Evolutionary conservation across 2,113 vertebrate species (phyloP), one percentile per base, ranked within the genome.

Genomic region (Dicrurus megarhynchus): DNA sequence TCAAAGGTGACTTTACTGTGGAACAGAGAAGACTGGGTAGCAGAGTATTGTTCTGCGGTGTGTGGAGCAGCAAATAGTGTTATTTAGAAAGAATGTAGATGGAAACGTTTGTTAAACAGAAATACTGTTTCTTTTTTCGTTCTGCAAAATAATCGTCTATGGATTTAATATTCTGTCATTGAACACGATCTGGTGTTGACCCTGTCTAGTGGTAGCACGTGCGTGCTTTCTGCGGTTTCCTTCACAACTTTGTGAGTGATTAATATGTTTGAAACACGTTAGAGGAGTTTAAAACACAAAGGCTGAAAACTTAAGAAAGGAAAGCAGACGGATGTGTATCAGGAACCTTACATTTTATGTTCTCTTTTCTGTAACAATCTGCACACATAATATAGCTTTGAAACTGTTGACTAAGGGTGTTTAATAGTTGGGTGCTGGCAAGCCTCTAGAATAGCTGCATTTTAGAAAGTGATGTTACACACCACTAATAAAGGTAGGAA

Each of bases 201-300:
- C 35, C 5, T 47, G 5, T 19, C 2, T 37, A 9, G 9, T 13
- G 24, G 27, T 27, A 44, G 39, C 41, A 13, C 1, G 0, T 16
- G 16, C 22, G 27, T 32, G 11, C 24, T 28, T 41, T 60, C 19
- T 27, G 12, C 49, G 42, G 16, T 88, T 64, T 71, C 32, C 37
- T 35, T 67, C 6, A 3, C 24, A 30, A 4, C 32, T 18, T 23
- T 50, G 22, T 18, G 11, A 28, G 24, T 8, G 15, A n/a, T 71
- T 60, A 10, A 14, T 13, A 0, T 53, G 27, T n/a, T 74, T 37
- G 20, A 63, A 55, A 7, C 6, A 2, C 39, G 55, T 67, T 32
- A 7, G 27, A 33, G 4, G 19, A 44, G 20, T n/a, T 69, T 32
- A 42, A 74, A 83, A 64, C 35, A 11, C 13, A 11, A 15, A 52